Evolutionary conservation across 2,888 invertebrate genomes (phyloP).

Genomic region (Phyllotreta striolata): DNA sequence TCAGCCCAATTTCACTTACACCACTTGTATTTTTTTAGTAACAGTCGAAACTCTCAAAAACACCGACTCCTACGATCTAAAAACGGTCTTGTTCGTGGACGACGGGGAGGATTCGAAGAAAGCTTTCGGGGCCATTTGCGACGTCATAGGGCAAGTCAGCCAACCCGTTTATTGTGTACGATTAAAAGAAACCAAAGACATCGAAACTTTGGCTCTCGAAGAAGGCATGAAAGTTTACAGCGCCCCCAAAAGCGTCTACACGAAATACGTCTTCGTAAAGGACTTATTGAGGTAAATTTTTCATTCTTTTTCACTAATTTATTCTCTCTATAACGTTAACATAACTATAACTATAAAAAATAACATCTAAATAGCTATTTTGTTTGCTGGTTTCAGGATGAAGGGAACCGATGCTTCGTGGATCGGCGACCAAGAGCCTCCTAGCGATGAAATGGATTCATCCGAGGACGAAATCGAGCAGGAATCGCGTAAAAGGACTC

Average conservation of each 20-base stretch:
- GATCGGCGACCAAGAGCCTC: slow-evolving; percentile 83
- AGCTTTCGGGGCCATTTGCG: slow-evolving; percentile 83
- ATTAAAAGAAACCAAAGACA: slow-evolving; percentile 83
- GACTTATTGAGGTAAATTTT: slow-evolving; percentile 72
- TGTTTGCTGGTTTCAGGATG: slow-evolving; percentile 57
- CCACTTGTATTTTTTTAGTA: slow-evolving; percentile 64
- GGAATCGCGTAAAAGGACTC: slow-evolving; percentile 38
- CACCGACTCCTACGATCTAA: slow-evolving; percentile 83
- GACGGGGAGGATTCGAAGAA: slow-evolving; percentile 72
- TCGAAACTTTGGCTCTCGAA: slow-evolving; percentile 70
- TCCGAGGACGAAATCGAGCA: slow-evolving; percentile 82
- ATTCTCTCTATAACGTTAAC: neutral
- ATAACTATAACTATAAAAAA: neutral
- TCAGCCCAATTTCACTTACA: too few species aligned
- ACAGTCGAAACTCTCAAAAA: slow-evolving; percentile 76
- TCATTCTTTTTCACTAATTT: slow-evolving; percentile 22
- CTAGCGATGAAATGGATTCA: slow-evolving; percentile 75
- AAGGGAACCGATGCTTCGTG: slow-evolving; percentile 91
- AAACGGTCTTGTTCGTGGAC: slow-evolving; percentile 81
- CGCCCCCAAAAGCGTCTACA: slow-evolving; percentile 80
- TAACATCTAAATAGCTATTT: slow-evolving; percentile 2
- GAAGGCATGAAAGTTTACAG: slow-evolving; percentile 80
- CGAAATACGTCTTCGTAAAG: slow-evolving; percentile 77
- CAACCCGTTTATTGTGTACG: slow-evolving; percentile 90
- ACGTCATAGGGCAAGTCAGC: slow-evolving; percentile 88